A percentile compares a stretch with the other conserved stretches of the same genome.
Evolutionary conservation across 2,888 invertebrate species (phyloP).

Genomic region (Eubasilissa splendida): DNA sequence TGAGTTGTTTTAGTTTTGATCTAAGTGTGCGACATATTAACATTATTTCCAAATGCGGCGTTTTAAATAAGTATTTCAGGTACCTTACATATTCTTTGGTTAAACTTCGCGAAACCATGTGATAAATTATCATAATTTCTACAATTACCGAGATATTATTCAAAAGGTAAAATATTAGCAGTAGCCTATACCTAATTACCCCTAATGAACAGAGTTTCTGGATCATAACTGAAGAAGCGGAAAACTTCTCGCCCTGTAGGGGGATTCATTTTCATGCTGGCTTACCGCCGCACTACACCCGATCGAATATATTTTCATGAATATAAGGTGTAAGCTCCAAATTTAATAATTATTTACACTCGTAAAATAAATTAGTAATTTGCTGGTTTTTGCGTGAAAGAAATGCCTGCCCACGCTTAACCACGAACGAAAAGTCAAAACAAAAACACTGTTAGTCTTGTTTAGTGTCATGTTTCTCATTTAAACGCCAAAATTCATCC

Average conservation of each 20-base stretch:
- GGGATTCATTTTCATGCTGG: constrained; percentile 14
- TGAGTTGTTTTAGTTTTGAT: too few species aligned
- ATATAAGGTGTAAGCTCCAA: too few species aligned
- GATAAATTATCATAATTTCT: constrained; percentile 40
- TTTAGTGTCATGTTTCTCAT: too few species aligned
- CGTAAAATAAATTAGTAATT: too few species aligned
- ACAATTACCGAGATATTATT: constrained; percentile 31
- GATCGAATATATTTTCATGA: too few species aligned
- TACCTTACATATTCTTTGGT: constrained; percentile 8
- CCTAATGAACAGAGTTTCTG: constrained; percentile 51
- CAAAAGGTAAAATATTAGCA: constrained; percentile 44
- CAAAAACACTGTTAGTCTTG: too few species aligned
- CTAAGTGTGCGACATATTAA: too few species aligned
- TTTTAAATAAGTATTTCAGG: constrained; percentile 17
- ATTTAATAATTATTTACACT: too few species aligned
- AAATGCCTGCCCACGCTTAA: too few species aligned
- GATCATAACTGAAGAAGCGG: constrained; percentile 37
- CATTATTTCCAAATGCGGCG: neutral
- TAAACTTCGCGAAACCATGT: constrained; percentile 25
- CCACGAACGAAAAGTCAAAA: too few species aligned
- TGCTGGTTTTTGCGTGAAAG: too few species aligned
- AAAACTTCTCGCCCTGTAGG: neutral
- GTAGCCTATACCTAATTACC: constrained; percentile 47
- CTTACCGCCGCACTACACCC: constrained; percentile 3
- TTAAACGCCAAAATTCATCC: too few species aligned